Conservation (phyloP, 2,797 vertebrate genomes). For the Acanthurus leucopareius region DNA sequence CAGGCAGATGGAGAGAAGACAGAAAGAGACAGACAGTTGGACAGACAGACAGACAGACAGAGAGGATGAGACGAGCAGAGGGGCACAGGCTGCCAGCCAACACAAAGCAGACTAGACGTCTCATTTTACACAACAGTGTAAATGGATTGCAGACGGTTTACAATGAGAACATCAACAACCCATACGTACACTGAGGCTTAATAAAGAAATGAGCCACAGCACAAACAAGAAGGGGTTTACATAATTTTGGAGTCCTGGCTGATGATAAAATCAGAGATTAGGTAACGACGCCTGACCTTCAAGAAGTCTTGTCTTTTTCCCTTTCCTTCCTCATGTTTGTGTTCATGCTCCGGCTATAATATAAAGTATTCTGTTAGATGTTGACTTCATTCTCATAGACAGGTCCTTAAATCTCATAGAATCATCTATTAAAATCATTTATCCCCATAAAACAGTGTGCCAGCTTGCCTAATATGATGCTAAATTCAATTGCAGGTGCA, state of each 20-base stretch:
- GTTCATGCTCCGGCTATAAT: neutral
- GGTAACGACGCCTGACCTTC: neutral
- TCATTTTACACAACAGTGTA: constrained; percentile 45
- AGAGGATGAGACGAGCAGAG: constrained; percentile 33
- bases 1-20: constrained; percentile 45
- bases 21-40: constrained; percentile 22
- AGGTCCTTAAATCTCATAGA: neutral
- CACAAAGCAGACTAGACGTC: constrained; percentile 32
- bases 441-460: neutral
- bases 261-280: neutral
- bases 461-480: neutral
- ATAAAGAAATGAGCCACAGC: constrained; percentile 28
- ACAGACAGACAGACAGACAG: constrained; percentile 21
- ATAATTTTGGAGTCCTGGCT: neutral
- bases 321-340: neutral
- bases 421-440: neutral
- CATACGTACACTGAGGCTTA: constrained; percentile 14
- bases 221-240: neutral
- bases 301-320: neutral
- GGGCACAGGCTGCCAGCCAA: constrained; percentile 30
- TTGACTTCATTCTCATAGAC: neutral
- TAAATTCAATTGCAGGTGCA: neutral
- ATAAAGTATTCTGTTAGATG: neutral
- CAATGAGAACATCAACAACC: constrained; percentile 7
- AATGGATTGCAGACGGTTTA: constrained; percentile 53